Percentiles rank a stretch among this genome's conserved stretches.
These are phyloP conservation scores for Homarus gammarus DNA, from an alignment of 2,888 invertebrate species.

Conservation along the genomic window DNA sequence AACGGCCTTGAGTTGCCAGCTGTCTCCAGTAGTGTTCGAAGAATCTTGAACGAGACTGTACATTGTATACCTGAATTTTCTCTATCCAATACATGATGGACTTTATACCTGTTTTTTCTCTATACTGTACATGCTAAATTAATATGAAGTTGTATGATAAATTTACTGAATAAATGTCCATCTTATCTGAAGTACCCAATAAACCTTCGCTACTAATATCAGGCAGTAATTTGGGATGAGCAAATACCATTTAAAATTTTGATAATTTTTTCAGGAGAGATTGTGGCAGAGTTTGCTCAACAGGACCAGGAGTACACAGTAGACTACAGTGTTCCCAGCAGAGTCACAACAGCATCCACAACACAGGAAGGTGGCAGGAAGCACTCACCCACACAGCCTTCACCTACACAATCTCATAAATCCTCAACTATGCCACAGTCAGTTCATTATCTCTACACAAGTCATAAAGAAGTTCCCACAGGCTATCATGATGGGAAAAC, in stretches of 20 bases:
- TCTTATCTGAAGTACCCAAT: background rate
- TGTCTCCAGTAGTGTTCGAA: too few species aligned
- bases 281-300: constrained; percentile 77
- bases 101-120: too few species aligned
- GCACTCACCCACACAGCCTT: background rate
- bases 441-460: background rate
- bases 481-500: background rate
- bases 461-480: background rate
- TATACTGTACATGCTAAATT: too few species aligned
- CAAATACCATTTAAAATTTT: background rate
- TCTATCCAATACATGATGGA: too few species aligned
- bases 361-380: background rate
- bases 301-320: constrained; percentile 80
- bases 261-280: constrained; percentile 65
- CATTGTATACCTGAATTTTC: too few species aligned
- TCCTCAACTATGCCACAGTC: background rate
- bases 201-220: background rate
- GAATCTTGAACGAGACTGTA: too few species aligned
- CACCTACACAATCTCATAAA: background rate
- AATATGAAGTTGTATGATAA: too few species aligned
- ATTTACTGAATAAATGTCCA: background rate
- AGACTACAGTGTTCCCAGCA: constrained; percentile 59
- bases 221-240: background rate
- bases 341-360: constrained; percentile 23
- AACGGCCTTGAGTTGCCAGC: too few species aligned